These are phyloP conservation scores for Chironomus tepperi DNA, from an alignment of 1,140 invertebrate species.

Conservation along the genomic window DNA sequence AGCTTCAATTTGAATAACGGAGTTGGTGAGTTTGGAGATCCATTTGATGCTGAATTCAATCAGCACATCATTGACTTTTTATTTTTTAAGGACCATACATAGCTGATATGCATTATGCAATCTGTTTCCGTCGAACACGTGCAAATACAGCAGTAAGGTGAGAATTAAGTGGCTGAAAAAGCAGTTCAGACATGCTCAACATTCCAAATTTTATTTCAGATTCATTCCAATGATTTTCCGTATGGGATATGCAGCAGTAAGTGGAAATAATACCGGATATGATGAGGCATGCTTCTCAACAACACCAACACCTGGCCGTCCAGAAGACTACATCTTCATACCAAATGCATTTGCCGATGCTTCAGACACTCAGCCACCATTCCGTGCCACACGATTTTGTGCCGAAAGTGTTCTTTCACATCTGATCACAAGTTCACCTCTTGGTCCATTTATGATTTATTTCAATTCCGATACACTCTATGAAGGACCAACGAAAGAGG, in stretches of 20 bases:
- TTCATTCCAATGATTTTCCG: neutral
- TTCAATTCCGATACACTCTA: constrained; percentile 39
- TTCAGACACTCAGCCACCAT: constrained; percentile 26
- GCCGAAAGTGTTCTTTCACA: neutral
- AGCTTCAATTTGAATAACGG: constrained; percentile 53
- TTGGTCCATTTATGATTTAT: constrained; percentile 41
- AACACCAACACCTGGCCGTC: constrained; percentile 31
- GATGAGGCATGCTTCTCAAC: constrained; percentile 33
- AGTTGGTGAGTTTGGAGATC: constrained; percentile 39
- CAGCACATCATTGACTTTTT: neutral
- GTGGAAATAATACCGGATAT: constrained; percentile 30
- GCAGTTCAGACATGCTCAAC: neutral
- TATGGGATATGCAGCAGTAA: constrained; percentile 32
- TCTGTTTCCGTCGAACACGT: constrained; percentile 39
- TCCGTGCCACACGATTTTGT: constrained; percentile 29
- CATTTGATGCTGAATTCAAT: neutral
- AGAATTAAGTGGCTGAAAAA: constrained; percentile 25
- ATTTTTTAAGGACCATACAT: constrained; percentile 30
- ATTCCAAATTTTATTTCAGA: constrained; percentile 5
- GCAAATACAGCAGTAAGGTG: constrained; percentile 33
- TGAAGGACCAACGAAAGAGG: neutral
- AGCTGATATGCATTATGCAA: constrained; percentile 39
- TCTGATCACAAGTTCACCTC: constrained; percentile 36
- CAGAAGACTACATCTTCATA: constrained; percentile 45
- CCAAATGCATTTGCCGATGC: constrained; percentile 41